Evolutionary conservation across 2,797 vertebrate genomes (phyloP).

Genomic region (Melanotaenia boesemani): DNA sequence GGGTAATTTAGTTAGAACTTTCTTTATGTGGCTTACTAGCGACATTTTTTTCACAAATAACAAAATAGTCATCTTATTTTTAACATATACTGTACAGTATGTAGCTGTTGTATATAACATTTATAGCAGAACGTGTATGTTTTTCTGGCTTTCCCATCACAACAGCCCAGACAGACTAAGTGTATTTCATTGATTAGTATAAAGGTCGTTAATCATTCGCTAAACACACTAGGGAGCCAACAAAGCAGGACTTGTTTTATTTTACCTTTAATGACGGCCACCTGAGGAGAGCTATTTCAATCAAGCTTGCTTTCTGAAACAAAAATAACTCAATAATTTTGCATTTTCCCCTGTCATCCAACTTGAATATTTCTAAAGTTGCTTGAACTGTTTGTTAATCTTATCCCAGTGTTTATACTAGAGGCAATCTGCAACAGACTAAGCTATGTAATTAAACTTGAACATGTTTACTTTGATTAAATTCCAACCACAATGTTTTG

Average conservation of each 20-base stretch:
- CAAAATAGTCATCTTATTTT: no score
- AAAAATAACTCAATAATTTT: slow-evolving; percentile 20
- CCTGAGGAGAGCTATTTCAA: slow-evolving; percentile 24
- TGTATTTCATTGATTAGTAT: slow-evolving; percentile 38
- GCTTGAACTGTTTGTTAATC: slow-evolving; percentile 44
- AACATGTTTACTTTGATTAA: slow-evolving; percentile 65
- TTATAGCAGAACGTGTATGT: not conserved
- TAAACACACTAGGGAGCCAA: slow-evolving; percentile 22
- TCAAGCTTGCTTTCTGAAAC: slow-evolving; percentile 16
- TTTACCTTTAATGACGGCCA: slow-evolving; percentile 30
- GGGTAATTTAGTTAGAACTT: not conserved
- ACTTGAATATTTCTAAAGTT: slow-evolving; percentile 42
- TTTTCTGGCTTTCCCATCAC: slow-evolving; percentile 9
- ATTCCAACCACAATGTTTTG: slow-evolving; percentile 56
- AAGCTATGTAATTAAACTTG: slow-evolving; percentile 65
- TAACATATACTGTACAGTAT: no score
- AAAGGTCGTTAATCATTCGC: slow-evolving; percentile 29
- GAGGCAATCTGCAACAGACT: slow-evolving; percentile 56
- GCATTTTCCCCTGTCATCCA: slow-evolving; percentile 46
- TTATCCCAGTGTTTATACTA: slow-evolving; percentile 62
- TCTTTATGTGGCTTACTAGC: no score
- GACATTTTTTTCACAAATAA: no score
- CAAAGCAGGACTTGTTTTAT: slow-evolving; percentile 40
- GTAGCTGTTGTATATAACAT: not conserved
- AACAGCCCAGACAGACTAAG: slow-evolving; percentile 14